phyloP scores from a whole-genome alignment of 1,140 invertebrate genomes.

The Leucophenga varia region DNA sequence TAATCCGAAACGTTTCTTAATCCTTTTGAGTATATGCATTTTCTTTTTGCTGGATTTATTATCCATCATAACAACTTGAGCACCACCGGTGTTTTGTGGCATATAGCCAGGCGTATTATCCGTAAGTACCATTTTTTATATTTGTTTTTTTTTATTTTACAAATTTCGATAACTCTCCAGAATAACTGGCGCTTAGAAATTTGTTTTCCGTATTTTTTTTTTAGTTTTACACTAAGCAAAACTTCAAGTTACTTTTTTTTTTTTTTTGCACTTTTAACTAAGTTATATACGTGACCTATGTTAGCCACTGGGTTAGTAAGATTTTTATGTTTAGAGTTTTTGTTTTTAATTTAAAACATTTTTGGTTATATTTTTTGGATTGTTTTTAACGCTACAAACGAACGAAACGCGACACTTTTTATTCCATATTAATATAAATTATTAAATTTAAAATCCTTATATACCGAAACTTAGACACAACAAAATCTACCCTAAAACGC shows the following conservation, averaged over 20 bases:
- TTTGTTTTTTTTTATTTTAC: constrained; percentile 2
- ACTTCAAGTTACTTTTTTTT: constrained; percentile 9
- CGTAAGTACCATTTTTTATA: constrained; percentile 40
- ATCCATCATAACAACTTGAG: constrained; percentile 30
- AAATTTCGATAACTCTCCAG: too few relatives aligned
- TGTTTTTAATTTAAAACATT: constrained; percentile 19
- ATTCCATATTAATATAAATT: constrained; percentile 14
- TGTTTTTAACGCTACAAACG: too few relatives aligned
- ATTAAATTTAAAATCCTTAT: constrained; percentile 23
- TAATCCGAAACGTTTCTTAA: constrained; percentile 59
- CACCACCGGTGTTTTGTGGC: constrained; percentile 35
- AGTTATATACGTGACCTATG: background rate
- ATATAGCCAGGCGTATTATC: constrained; percentile 50
- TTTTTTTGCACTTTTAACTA: constrained; percentile 9
- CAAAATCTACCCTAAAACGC: constrained; percentile 11
- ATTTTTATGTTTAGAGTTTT: constrained; percentile 12
- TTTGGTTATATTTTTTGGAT: constrained; percentile 31
- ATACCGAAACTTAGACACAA: too few relatives aligned
- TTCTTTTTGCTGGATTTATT: constrained; percentile 57
- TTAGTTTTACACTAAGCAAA: constrained; percentile 3
- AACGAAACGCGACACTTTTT: too few relatives aligned
- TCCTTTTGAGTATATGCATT: constrained; percentile 61
- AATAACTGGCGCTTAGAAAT: too few relatives aligned
- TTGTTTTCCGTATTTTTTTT: constrained; percentile 4
- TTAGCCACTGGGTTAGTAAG: constrained; percentile 11